A percentile compares a stretch with the other conserved stretches of the same genome.
Conservation (phyloP, 2,113 vertebrate species). For the Lepus americanus region DNA sequence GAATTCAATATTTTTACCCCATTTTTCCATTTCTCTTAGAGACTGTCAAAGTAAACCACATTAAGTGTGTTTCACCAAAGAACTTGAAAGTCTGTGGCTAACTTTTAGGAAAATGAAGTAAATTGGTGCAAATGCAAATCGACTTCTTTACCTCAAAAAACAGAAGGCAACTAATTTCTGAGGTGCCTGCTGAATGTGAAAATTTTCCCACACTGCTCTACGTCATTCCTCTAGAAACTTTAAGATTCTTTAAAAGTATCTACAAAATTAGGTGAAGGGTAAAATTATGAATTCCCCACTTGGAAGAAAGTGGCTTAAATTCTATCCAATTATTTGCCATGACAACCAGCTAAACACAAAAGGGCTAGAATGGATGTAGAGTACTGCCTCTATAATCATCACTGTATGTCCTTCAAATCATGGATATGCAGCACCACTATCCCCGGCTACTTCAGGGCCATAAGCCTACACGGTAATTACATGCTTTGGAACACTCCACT, state of each 20-base stretch:
- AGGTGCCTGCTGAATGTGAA: conserved; percentile 53
- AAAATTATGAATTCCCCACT: conserved; percentile 95
- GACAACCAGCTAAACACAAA: conserved; percentile 96
- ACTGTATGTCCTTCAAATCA: conserved; percentile 93
- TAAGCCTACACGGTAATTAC: conserved; percentile 95
- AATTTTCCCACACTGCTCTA: conserved; percentile 82
- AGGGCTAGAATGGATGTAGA: conserved; percentile 93
- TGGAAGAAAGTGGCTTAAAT: conserved; percentile 96
- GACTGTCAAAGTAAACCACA: neutral
- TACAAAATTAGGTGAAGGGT: conserved; percentile 92
- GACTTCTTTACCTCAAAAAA: conserved; percentile 23
- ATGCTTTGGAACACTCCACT: conserved; percentile 96
- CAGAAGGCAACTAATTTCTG: conserved; percentile 50
- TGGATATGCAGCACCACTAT: conserved; percentile 93
- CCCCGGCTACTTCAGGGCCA: conserved; percentile 94
- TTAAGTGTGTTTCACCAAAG: neutral
- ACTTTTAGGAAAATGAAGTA: neutral
- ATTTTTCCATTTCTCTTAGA: conserved; percentile 19
- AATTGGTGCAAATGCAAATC: neutral
- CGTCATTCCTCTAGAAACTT: conserved; percentile 89
- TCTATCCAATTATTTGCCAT: conserved; percentile 98
- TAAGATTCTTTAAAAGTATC: conserved; percentile 91
- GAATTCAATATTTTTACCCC: neutral
- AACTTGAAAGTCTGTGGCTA: neutral
- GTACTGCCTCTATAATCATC: conserved; percentile 93